Conservation (phyloP, 37 sponge, comb jelly and placozoan species). For the Aplysina aerophoba region DNA sequence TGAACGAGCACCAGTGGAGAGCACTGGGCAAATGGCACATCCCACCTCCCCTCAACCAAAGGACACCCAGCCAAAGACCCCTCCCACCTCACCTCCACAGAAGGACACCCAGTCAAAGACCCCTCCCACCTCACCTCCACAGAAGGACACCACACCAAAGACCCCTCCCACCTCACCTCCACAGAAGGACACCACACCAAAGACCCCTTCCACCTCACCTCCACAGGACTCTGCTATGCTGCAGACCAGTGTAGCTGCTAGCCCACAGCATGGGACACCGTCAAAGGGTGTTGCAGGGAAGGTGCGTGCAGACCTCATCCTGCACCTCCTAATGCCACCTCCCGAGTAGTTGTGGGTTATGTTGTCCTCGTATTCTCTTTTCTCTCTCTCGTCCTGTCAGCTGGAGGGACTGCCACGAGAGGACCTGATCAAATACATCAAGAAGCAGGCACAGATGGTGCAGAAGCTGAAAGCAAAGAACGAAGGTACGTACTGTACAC, state of each 20-base stretch:
- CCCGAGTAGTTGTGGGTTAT: too few relatives aligned
- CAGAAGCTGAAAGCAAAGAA: conserved; percentile 66
- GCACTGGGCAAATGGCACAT: background rate
- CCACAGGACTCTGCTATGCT: background rate
- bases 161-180: background rate
- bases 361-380: too few relatives aligned
- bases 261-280: too few relatives aligned
- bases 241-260: too few relatives aligned
- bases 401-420: conserved; percentile 75
- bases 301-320: too few relatives aligned
- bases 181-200: background rate
- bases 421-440: conserved; percentile 80
- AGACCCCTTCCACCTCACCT: background rate
- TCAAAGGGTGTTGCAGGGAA: too few relatives aligned
- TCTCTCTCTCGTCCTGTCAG: conserved; percentile 25
- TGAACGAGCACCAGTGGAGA: too few relatives aligned
- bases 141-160: background rate
- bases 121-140: background rate
- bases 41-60: background rate
- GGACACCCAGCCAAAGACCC: background rate
- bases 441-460: conserved; percentile 73
- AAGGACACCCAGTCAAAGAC: background rate
- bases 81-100: background rate
- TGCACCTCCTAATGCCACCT: too few relatives aligned
- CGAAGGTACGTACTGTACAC: conserved; percentile 48